Evolutionary conservation across 2,797 vertebrate genomes (phyloP).

Genomic region (Enteromius paludinosus): DNA sequence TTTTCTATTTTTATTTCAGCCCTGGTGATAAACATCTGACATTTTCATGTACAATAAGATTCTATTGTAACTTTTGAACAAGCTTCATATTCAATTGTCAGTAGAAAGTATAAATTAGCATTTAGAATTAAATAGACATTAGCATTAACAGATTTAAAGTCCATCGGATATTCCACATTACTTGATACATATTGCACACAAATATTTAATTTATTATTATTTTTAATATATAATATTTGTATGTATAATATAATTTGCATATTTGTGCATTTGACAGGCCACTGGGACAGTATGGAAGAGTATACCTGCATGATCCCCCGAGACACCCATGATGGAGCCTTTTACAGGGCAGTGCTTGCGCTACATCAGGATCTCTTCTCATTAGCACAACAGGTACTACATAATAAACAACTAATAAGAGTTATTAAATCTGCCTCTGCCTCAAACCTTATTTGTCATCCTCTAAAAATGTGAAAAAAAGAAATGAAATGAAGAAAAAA

Average conservation of each 20-base stretch:
- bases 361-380: constrained; percentile 98
- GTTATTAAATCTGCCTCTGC: not conserved
- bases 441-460: not conserved
- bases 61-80: not conserved
- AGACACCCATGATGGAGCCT: constrained; percentile 96
- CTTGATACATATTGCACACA: not conserved
- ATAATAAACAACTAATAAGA: not conserved
- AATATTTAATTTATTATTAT: not conserved
- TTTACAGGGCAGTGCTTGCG: constrained; percentile 95
- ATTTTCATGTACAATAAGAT: not conserved
- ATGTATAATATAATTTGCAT: constrained; percentile 7
- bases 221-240: not conserved
- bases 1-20: not conserved
- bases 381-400: constrained; percentile 92
- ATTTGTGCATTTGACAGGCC: constrained; percentile 76
- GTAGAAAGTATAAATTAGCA: not conserved
- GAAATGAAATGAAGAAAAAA: not conserved
- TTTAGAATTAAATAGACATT: not conserved
- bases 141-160: not conserved
- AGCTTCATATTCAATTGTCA: not conserved
- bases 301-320: constrained; percentile 98
- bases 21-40: not conserved
- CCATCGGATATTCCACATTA: not conserved
- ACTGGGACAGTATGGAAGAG: constrained; percentile 99
- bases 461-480: not conserved